phyloP scores from a whole-genome alignment of 2,888 invertebrate genomes.

The Tetragnatha montana region DNA sequence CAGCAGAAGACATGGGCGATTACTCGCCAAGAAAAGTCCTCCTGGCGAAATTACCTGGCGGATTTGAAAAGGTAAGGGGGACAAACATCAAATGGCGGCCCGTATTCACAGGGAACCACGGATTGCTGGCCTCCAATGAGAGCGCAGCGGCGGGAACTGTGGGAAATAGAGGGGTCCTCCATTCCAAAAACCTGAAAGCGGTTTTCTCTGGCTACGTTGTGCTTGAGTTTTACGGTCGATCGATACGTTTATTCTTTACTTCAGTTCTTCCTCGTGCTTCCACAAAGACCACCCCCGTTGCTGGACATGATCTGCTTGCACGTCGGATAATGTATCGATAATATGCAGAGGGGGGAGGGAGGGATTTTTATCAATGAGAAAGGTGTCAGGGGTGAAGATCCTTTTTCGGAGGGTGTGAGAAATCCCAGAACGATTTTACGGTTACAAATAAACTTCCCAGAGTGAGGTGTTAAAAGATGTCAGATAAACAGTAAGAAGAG shows the following conservation, averaged over 20 bases:
- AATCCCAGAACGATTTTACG: neutral
- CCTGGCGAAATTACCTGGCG: slow-evolving; percentile 22
- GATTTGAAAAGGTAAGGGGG: slow-evolving; percentile 32
- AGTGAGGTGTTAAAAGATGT: slow-evolving; percentile 11
- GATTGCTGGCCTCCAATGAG: slow-evolving; percentile 46
- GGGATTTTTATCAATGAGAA: neutral
- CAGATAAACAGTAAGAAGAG: slow-evolving; percentile 18
- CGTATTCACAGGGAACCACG: slow-evolving; percentile 39
- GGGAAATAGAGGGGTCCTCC: slow-evolving; percentile 42
- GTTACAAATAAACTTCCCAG: slow-evolving; percentile 13
- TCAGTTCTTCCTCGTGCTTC: slow-evolving; percentile 20
- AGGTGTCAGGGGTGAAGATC: neutral
- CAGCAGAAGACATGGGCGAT: neutral
- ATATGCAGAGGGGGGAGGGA: neutral
- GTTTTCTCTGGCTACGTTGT: slow-evolving; percentile 26
- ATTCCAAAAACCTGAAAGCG: slow-evolving; percentile 53
- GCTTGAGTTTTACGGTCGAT: slow-evolving; percentile 46
- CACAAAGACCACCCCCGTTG: slow-evolving; percentile 63
- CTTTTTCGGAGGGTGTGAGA: neutral
- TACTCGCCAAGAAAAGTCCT: slow-evolving; percentile 32
- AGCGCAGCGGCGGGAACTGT: slow-evolving; percentile 28
- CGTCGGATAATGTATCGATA: neutral
- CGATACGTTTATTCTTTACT: slow-evolving; percentile 9
- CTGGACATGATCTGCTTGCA: slow-evolving; percentile 7
- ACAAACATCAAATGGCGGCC: slow-evolving; percentile 4